phyloP scores from a whole-genome alignment of 2,113 vertebrate species.

The Eudyptes chrysolophus region DNA sequence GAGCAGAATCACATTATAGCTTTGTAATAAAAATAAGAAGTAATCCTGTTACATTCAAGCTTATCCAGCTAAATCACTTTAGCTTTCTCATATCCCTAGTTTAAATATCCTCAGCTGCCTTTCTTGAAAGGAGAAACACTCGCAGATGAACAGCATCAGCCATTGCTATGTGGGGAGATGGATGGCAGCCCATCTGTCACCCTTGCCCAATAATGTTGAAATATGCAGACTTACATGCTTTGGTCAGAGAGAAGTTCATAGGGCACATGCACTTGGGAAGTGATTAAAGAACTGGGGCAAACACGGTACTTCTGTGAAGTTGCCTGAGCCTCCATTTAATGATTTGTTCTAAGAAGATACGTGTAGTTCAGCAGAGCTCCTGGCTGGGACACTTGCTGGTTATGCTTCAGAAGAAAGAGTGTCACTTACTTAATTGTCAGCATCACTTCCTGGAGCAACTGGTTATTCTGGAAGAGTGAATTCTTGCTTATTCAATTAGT shows the following conservation, averaged over 20 bases:
- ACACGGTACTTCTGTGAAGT: accelerated
- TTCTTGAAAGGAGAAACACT: background rate
- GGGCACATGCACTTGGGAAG: background rate
- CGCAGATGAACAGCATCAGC: background rate
- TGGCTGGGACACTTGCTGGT: background rate
- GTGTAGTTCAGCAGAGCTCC: background rate
- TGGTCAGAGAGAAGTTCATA: background rate
- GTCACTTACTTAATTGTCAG: background rate
- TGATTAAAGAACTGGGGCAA: background rate
- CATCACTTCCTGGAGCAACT: slow-evolving; percentile 30
- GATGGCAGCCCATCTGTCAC: background rate
- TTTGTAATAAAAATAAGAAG: slow-evolving; percentile 61
- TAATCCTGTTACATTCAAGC: slow-evolving; percentile 62
- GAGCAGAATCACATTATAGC: background rate
- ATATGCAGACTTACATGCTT: background rate
- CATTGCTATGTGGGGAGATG: background rate
- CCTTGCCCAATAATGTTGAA: background rate
- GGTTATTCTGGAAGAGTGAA: slow-evolving; percentile 49
- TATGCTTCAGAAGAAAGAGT: background rate
- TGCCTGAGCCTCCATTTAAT: background rate
- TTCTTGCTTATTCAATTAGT: slow-evolving; percentile 33
- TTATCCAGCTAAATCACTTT: slow-evolving; percentile 55
- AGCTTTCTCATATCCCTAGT: background rate
- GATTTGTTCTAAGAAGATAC: background rate
- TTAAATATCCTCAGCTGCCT: background rate